Conservation (phyloP, 1,140 invertebrate genomes). For the Calliopsis andreniformis region DNA sequence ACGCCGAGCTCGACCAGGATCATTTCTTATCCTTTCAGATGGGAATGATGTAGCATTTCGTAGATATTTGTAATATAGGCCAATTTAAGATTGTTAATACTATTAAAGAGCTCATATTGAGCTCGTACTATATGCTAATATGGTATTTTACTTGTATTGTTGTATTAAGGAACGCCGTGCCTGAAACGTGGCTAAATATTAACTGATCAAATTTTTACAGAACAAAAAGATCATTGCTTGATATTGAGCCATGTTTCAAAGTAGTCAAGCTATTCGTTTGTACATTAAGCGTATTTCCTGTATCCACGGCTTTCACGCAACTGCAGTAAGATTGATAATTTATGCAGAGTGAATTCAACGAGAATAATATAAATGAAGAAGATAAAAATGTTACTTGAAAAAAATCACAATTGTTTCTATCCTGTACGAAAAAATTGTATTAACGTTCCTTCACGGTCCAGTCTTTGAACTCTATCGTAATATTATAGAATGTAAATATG, state of each 20-base stretch:
- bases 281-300: slow-evolving; percentile 34
- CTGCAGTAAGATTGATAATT: slow-evolving; percentile 42
- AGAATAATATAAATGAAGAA: background rate
- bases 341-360: slow-evolving; percentile 16
- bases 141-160: slow-evolving; percentile 75
- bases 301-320: slow-evolving; percentile 36
- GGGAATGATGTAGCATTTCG: slow-evolving; percentile 62
- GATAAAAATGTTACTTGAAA: background rate
- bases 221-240: background rate
- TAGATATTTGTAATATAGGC: slow-evolving; percentile 69
- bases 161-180: slow-evolving; percentile 57
- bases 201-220: slow-evolving; percentile 1
- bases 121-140: slow-evolving; percentile 69
- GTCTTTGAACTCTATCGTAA: slow-evolving; percentile 44
- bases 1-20: slow-evolving; percentile 16
- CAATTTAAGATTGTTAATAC: slow-evolving; percentile 72
- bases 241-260: slow-evolving; percentile 15
- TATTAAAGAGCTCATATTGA: slow-evolving; percentile 77
- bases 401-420: slow-evolving; percentile 4
- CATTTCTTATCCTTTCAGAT: slow-evolving; percentile 11
- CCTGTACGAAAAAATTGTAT: slow-evolving; percentile 40
- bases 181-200: slow-evolving; percentile 7
- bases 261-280: slow-evolving; percentile 11
- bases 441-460: slow-evolving; percentile 61
- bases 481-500: slow-evolving; percentile 70